Base-by-base conservation (phyloP, 2,113 vertebrate genomes). In the Prinia subflava region DNA sequence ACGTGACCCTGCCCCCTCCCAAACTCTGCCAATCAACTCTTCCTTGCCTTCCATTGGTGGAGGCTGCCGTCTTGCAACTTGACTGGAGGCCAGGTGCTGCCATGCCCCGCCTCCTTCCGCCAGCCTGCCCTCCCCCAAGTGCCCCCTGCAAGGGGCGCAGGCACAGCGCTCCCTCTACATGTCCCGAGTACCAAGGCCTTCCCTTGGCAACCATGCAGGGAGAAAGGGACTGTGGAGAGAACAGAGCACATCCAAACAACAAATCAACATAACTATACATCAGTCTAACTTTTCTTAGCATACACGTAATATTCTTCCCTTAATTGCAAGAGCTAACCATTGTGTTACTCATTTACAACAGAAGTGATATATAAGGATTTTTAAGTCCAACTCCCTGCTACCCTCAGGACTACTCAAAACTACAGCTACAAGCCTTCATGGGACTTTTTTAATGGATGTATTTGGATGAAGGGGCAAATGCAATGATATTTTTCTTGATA, bases 401-500 rank as follows among this genome's bases (percentile, higher is more conserved):
- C 42, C 33, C 16, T 39, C 24, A 44, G 52, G 44, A 44, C 44
- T 33, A 28, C 9, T 42, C 44, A 46, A 59, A 82, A n/a, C 23
- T n/a, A 46, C 7, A 74, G 13, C 27, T 65, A 23, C 30, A 50
- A 28, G 15, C 47, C 49, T 52, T 71, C 10, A 1, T 50, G 42
- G 8, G 27, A 39, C 20, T 59, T 52, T 30, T 68, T 33, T 4
- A 13, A 5, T 55, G 2, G 8, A 9, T 71, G 3, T 49, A 17
- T 67, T 55, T 74, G 39, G 12, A 30, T 31, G 21, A 76, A 63
- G 35, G 25, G 57, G 42, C 20, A 57, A 55, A 33, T 4, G 4
- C 37, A 24, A 39, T 0, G 0, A 1, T 39, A 15, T 23, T 77
- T 94, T 89, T 62, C 11, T 41, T n/a, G 4, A 39, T 42, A 12